These are phyloP conservation scores for Choloepus hoffmanni DNA, from an alignment of 2,113 vertebrate genomes.

Conservation along the genomic window DNA sequence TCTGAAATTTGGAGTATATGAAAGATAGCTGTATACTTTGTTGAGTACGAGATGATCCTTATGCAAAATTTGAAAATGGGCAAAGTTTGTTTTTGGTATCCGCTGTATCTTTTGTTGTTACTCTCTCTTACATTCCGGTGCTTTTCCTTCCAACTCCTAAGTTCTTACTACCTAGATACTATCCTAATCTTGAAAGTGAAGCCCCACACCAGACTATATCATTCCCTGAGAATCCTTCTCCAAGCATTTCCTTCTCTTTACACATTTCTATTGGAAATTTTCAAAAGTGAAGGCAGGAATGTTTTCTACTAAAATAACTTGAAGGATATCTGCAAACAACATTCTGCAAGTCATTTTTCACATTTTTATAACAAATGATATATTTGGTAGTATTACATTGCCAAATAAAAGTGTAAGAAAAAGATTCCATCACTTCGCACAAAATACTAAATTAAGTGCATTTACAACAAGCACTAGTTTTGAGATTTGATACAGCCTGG, in stretches of 20 bases:
- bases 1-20: neutral
- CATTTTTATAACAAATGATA: neutral
- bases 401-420: slow-evolving; percentile 1
- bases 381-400: neutral
- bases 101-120: neutral
- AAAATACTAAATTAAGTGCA: neutral
- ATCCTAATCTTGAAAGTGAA: neutral
- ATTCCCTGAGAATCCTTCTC: neutral
- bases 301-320: slow-evolving; percentile 37
- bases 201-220: neutral
- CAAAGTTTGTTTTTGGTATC: neutral
- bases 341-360: slow-evolving; percentile 37
- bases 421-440: neutral
- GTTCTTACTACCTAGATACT: neutral
- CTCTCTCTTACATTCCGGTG: neutral
- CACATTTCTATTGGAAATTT: neutral
- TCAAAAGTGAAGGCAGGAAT: neutral
- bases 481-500: neutral
- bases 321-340: neutral
- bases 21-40: neutral
- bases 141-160: neutral
- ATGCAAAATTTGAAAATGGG: neutral
- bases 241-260: neutral
- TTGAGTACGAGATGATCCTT: neutral
- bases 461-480: neutral